Evolutionary conservation across 2,888 invertebrate species (phyloP).

Genomic region (Cosmia trapezina): DNA sequence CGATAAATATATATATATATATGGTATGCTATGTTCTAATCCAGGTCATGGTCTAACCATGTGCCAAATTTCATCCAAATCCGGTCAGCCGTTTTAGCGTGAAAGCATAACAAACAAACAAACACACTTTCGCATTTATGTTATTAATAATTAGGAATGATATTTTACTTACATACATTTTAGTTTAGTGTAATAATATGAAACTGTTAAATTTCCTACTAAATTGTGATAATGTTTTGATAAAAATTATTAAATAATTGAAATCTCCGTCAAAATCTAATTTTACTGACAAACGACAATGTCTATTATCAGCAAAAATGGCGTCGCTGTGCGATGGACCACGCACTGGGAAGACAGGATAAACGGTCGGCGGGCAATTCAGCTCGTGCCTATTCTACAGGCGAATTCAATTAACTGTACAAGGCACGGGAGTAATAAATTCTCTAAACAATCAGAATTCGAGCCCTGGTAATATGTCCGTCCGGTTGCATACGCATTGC

Average conservation of each 20-base stretch:
- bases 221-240: background rate
- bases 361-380: slow-evolving; percentile 85
- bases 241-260: slow-evolving; percentile 1
- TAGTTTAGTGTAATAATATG: background rate
- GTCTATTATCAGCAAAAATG: slow-evolving; percentile 77
- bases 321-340: slow-evolving; percentile 71
- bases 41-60: no score
- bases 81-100: no score
- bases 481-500: slow-evolving; percentile 89
- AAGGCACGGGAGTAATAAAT: slow-evolving; percentile 90
- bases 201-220: background rate
- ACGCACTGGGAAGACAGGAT: slow-evolving; percentile 85
- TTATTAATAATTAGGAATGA: no score
- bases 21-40: no score
- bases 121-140: no score
- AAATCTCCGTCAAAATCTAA: slow-evolving; percentile 55
- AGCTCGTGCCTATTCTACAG: slow-evolving; percentile 87
- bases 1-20: no score
- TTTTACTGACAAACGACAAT: slow-evolving; percentile 63
- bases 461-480: slow-evolving; percentile 90
- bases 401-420: slow-evolving; percentile 90
- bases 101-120: no score
- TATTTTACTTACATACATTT: background rate
- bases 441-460: slow-evolving; percentile 91
- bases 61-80: no score